Base-by-base conservation (phyloP, 2,797 vertebrate genomes). In the Sternarchorhynchus goeldii region DNA sequence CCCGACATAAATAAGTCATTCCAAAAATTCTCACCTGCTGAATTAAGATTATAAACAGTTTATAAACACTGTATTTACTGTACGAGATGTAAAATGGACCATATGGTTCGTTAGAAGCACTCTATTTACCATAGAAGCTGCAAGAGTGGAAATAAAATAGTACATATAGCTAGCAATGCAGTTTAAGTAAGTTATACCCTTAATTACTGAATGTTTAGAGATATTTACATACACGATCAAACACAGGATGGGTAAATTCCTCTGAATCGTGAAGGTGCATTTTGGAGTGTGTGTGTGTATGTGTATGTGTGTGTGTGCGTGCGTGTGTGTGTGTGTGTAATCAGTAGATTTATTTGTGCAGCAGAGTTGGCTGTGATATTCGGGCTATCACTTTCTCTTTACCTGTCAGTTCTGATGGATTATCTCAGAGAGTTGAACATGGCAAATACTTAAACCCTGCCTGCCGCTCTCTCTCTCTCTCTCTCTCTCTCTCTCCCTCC, bases 391-490 rank as follows among this genome's bases (percentile, higher is more conserved):
- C 71, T 74, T 90, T 85, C 75, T 86, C 79, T 78, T 75, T 62
- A 82, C 80, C 88, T 91, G 89, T 90, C 89, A 89, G 25, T 31
- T 64, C 85, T 93, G 92, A 93, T 90, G 89, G 88, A 91, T 86
- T 85, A 90, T 89, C 81, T 86, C 84, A 87, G 29, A 78, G 57
- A 75, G 82, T 79, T 73, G 73, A 55, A 81, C 73, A 76, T 79
- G 84, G 73, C 86, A 88, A 83, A 84, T 81, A 34, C 73, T 18
- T 56, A 41, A 65, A 45, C 45, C 57, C 62, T 60, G 29, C 25
- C 50, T n/a, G 73, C 25, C 50, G 74, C 76, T 64, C 53, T 60
- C 70, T 41, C 70, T 66, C 62, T 76, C 65, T 39, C 41, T 25
- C 25, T 25, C 25, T 25, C 25, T 80, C 50, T 76, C 76, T 64